phyloP scores from a whole-genome alignment of 1,140 invertebrate species.

The Micrasema longulum region DNA sequence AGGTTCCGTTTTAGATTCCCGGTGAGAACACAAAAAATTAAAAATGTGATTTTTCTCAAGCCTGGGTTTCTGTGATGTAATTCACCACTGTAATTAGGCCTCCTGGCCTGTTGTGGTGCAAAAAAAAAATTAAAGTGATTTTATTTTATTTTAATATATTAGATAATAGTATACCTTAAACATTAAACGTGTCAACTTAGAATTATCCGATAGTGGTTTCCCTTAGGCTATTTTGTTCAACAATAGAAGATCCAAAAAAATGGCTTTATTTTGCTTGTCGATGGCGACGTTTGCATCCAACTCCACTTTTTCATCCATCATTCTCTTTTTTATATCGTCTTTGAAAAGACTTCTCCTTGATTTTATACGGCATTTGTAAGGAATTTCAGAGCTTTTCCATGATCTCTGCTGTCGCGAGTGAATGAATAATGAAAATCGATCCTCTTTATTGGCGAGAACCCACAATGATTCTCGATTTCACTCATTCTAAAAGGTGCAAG shows the following conservation, averaged over 20 bases:
- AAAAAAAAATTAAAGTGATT: too few species aligned
- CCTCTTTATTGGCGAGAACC: conserved; percentile 34
- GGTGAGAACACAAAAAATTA: too few species aligned
- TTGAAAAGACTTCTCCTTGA: conserved; percentile 30
- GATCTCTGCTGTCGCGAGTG: conserved; percentile 8
- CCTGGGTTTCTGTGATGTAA: too few species aligned
- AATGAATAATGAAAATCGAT: conserved; percentile 34
- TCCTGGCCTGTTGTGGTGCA: too few species aligned
- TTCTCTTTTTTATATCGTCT: conserved; percentile 15
- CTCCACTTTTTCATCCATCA: conserved; percentile 1
- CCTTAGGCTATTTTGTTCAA: conserved; percentile 64
- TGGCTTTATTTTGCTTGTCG: conserved; percentile 27
- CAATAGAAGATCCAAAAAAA: conserved; percentile 52
- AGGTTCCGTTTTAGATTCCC: too few species aligned
- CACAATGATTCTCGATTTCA: conserved; percentile 14
- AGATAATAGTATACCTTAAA: too few species aligned
- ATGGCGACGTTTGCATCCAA: background rate
- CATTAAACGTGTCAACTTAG: too few species aligned
- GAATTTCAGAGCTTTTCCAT: conserved; percentile 10
- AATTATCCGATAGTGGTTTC: conserved; percentile 71
- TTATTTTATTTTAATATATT: too few species aligned
- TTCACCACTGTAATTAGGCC: too few species aligned
- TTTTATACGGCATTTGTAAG: conserved; percentile 40
- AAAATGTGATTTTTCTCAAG: too few species aligned
- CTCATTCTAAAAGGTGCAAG: conserved; percentile 40